phyloP scores from a whole-genome alignment of 2,797 vertebrate species.

The Coilia nasus region DNA sequence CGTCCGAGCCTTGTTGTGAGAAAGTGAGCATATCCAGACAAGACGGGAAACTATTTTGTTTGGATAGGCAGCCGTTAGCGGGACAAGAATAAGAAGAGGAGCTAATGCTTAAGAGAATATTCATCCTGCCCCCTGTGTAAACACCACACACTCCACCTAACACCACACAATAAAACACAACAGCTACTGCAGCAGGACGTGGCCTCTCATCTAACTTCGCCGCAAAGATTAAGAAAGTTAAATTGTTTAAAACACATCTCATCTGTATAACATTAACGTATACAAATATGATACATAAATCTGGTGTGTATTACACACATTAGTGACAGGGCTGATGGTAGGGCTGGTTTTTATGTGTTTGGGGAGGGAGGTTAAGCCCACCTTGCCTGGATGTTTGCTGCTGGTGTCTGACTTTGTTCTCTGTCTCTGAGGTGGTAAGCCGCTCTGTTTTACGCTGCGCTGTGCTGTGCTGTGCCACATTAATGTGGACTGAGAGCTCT shows the following conservation, averaged over 20 bases:
- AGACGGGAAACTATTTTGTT: not conserved
- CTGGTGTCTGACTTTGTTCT: constrained; percentile 25
- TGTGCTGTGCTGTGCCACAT: constrained; percentile 42
- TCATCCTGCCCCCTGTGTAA: constrained; percentile 43
- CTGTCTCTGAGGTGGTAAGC: not conserved
- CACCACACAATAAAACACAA: constrained; percentile 10
- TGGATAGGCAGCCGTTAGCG: not conserved
- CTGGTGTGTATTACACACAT: not conserved
- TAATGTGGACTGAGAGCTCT: constrained; percentile 77
- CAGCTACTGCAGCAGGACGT: not conserved
- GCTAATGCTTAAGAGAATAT: constrained; percentile 29
- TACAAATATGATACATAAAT: not conserved
- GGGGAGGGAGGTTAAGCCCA: constrained; percentile 33
- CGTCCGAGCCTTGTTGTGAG: not conserved
- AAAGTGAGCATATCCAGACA: constrained; percentile 14
- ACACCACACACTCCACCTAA: constrained; percentile 32
- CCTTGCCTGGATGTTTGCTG: constrained; percentile 33
- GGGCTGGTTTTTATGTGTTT: not conserved
- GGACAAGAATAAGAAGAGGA: not conserved
- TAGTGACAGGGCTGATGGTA: not conserved
- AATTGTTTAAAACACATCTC: constrained; percentile 20
- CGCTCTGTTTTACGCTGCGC: not conserved
- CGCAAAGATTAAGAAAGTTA: constrained; percentile 28
- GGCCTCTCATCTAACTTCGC: not conserved
- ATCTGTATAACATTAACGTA: constrained; percentile 5